Evolutionary conservation across 2,113 vertebrate genomes (phyloP).

Genomic region (Cyanoramphus novaezelandiae): DNA sequence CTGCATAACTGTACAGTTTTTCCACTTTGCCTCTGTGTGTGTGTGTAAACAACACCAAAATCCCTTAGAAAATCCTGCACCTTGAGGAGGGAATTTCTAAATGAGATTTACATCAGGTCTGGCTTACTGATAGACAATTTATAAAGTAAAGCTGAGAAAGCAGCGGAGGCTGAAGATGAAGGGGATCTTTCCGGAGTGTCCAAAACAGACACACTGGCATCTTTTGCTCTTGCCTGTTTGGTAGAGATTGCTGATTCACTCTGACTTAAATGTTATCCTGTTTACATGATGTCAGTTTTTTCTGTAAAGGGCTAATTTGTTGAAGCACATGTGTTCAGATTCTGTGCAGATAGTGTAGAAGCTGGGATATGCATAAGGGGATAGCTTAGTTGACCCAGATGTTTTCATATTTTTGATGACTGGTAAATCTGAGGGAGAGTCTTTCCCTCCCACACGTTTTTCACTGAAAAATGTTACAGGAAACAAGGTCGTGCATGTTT

Average conservation of each 20-base stretch:
- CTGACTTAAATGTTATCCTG: slow-evolving; percentile 51
- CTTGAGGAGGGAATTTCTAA: not conserved
- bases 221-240: not conserved
- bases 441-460: not conserved
- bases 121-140: not conserved
- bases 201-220: not conserved
- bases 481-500: not conserved
- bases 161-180: not conserved
- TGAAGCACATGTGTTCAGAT: not conserved
- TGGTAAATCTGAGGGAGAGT: not conserved
- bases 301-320: not conserved
- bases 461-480: not conserved
- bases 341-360: not conserved
- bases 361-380: not conserved
- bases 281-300: slow-evolving; percentile 23
- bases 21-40: not conserved
- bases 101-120: not conserved
- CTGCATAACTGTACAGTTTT: not conserved
- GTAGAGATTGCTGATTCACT: slow-evolving; percentile 48
- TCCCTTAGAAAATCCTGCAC: not conserved
- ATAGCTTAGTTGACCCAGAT: not conserved
- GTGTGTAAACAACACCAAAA: not conserved
- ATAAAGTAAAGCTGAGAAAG: not conserved
- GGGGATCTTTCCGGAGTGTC: not conserved
- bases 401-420: not conserved